Evolutionary conservation across 2,888 invertebrate species (phyloP).

Genomic region (Gnatocerus cornutus): DNA sequence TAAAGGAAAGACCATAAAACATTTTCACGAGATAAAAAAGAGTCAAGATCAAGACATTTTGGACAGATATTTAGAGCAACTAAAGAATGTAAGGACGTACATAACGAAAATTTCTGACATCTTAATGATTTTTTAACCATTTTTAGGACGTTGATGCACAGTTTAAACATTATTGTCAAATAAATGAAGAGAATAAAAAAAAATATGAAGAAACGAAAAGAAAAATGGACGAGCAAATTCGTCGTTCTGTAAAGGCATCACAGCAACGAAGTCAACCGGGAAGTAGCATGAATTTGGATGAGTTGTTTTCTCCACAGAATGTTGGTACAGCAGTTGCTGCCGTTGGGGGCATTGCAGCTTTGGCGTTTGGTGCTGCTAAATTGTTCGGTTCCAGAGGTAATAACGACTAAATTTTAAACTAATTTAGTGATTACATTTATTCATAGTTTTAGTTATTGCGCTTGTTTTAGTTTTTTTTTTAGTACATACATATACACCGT

Average conservation of each 20-base stretch:
- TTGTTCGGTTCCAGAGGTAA: slow-evolving; percentile 14
- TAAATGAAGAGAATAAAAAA: slow-evolving; percentile 8
- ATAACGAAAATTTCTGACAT: neutral
- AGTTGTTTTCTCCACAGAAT: neutral
- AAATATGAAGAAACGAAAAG: slow-evolving; percentile 7
- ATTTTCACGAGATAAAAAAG: slow-evolving; percentile 4
- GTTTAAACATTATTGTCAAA: neutral
- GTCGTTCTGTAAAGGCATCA: neutral
- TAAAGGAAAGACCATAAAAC: slow-evolving; percentile 3
- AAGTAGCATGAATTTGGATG: neutral
- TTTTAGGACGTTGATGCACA: slow-evolving; percentile 7
- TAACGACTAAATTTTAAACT: slow-evolving; percentile 4
- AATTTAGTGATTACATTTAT: too few relatives aligned
- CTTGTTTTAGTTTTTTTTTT: too few relatives aligned
- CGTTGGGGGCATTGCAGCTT: slow-evolving; percentile 8
- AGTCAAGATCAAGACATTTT: neutral
- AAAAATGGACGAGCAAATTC: slow-evolving; percentile 3
- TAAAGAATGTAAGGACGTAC: slow-evolving; percentile 8
- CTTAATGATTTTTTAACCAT: neutral
- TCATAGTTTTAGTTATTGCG: too few relatives aligned
- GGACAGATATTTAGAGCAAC: slow-evolving; percentile 19
- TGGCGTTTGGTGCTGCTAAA: slow-evolving; percentile 20
- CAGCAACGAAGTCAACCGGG: neutral
- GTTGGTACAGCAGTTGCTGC: slow-evolving; percentile 3
- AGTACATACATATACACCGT: too few relatives aligned